Percentiles rank a stretch among this genome's conserved stretches.
Conservation (phyloP, 2,797 vertebrate species). For the Gobio occitaniae region DNA sequence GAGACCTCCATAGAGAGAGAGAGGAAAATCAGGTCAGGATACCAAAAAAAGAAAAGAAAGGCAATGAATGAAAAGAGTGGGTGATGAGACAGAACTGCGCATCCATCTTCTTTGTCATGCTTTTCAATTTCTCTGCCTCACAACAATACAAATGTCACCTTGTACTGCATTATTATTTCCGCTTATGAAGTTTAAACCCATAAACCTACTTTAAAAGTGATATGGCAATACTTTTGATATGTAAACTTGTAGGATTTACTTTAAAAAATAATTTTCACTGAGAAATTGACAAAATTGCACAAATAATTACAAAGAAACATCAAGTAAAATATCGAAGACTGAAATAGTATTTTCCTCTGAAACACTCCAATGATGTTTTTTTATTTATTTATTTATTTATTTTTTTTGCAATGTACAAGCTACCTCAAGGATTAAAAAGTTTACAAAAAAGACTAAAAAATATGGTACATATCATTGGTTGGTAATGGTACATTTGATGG, state of each 20-base stretch:
- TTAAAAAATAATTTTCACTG: neutral
- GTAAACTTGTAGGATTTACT: neutral
- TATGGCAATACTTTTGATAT: neutral
- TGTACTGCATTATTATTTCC: neutral
- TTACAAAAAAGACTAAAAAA: neutral
- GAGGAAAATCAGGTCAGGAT: slow-evolving; percentile 43
- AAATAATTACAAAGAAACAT: neutral
- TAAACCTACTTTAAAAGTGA: neutral
- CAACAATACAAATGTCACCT: slow-evolving; percentile 11
- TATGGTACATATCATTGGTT: neutral
- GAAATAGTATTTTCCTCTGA: too few species aligned
- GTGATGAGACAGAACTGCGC: slow-evolving; percentile 14
- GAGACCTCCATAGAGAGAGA: slow-evolving; percentile 11
- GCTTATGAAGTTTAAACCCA: neutral
- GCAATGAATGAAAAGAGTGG: slow-evolving; percentile 25
- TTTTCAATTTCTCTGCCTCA: slow-evolving; percentile 19
- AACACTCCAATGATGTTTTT: too few species aligned
- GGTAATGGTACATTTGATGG: neutral
- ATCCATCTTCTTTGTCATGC: neutral
- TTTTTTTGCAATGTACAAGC: neutral
- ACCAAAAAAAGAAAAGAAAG: slow-evolving; percentile 9
- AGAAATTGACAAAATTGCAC: neutral
- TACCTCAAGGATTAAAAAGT: neutral
- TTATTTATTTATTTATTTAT: neutral
- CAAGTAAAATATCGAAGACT: neutral